Evolutionary conservation across 2,797 vertebrate species (phyloP).

Genomic region (Carapus acus): DNA sequence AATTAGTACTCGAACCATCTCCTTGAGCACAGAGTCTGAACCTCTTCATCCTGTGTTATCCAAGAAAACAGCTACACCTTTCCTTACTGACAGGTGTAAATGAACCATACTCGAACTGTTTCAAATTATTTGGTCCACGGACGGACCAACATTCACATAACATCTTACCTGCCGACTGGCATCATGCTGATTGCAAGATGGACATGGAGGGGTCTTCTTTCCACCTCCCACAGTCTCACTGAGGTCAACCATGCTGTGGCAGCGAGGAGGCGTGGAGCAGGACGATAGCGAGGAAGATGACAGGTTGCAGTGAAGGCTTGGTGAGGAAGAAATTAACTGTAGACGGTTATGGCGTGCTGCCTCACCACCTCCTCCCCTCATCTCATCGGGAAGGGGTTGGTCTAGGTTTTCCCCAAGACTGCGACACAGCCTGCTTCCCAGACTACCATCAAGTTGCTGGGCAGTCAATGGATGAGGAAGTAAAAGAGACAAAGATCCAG

Average conservation of each 20-base stretch:
- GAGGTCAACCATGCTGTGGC: slow-evolving; percentile 46
- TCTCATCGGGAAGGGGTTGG: slow-evolving; percentile 55
- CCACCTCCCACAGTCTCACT: slow-evolving; percentile 12
- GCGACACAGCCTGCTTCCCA: slow-evolving; percentile 64
- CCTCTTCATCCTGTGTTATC: too few relatives aligned
- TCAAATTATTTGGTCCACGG: too few relatives aligned
- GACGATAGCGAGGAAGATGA: slow-evolving; percentile 60
- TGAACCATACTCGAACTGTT: too few relatives aligned
- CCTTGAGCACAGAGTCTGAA: too few relatives aligned
- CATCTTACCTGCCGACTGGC: slow-evolving; percentile 47
- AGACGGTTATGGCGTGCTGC: slow-evolving; percentile 59
- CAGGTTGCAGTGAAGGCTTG: slow-evolving; percentile 55
- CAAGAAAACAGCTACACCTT: too few relatives aligned
- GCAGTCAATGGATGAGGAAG: background rate
- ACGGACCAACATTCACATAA: too few relatives aligned
- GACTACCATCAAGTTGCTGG: slow-evolving; percentile 35
- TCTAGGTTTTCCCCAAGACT: slow-evolving; percentile 72
- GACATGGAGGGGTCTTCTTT: background rate
- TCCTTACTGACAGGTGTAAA: too few relatives aligned
- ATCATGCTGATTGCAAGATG: slow-evolving; percentile 12
- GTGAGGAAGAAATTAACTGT: slow-evolving; percentile 64
- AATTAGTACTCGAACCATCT: too few relatives aligned
- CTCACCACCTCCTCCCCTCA: slow-evolving; percentile 12
- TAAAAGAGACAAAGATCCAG: slow-evolving; percentile 11
- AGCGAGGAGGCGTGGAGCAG: slow-evolving; percentile 48